Evolutionary conservation across 2,888 invertebrate species (phyloP).

Genomic region (Punctoribates punctum): DNA sequence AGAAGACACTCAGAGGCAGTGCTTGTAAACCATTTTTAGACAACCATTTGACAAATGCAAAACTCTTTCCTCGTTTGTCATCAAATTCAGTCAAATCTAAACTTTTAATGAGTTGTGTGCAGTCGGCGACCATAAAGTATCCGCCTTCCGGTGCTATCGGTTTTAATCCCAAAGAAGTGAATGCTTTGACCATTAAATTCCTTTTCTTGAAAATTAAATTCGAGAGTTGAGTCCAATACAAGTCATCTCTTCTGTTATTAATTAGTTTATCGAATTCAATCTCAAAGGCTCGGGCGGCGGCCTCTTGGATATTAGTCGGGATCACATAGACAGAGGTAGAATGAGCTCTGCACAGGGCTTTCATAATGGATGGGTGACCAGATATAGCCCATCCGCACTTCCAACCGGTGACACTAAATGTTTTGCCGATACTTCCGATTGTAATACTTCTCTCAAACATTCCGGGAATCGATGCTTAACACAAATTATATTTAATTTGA

Average conservation of each 20-base stretch:
- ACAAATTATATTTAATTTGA: conserved; percentile 27
- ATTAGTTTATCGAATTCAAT: conserved; percentile 68
- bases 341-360: conserved; percentile 63
- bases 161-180: conserved; percentile 74
- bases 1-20: conserved; percentile 93
- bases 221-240: conserved; percentile 67
- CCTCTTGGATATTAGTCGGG: conserved; percentile 85
- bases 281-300: conserved; percentile 83
- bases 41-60: conserved; percentile 80
- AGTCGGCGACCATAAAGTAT: conserved; percentile 94
- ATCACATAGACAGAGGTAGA: conserved; percentile 92
- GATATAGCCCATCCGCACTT: neutral
- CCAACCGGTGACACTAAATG: conserved; percentile 93
- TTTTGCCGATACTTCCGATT: conserved; percentile 94
- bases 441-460: conserved; percentile 98
- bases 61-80: conserved; percentile 72
- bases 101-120: conserved; percentile 67
- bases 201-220: conserved; percentile 60
- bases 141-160: conserved; percentile 93
- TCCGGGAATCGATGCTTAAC: conserved; percentile 72
- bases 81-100: conserved; percentile 56
- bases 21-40: conserved; percentile 83
- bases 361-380: neutral
- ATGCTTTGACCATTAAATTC: conserved; percentile 70
- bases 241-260: conserved; percentile 75